These are phyloP conservation scores for Drosophila funebris DNA, from an alignment of 1,140 invertebrate species.

Conservation along the genomic window DNA sequence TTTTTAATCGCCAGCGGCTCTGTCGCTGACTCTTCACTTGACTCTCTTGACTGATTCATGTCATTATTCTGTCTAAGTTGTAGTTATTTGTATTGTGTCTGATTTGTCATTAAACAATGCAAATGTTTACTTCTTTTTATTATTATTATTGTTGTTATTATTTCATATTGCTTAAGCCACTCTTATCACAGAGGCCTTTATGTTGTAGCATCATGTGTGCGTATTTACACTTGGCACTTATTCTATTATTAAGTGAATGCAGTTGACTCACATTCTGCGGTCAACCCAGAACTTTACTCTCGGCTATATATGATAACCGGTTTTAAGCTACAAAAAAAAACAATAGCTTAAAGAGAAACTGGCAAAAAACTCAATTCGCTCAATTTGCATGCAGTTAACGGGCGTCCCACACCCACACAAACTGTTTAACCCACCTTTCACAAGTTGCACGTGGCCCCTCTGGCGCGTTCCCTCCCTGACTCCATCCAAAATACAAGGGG, in stretches of 20 bases:
- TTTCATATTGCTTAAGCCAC: conserved; percentile 5
- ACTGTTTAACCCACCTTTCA: conserved; percentile 37
- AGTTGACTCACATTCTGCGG: conserved; percentile 34
- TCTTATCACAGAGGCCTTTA: conserved; percentile 21
- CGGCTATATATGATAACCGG: conserved; percentile 36
- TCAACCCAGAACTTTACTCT: conserved; percentile 22
- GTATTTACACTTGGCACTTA: conserved; percentile 24
- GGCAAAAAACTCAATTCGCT: conserved; percentile 1
- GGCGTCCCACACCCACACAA: conserved; percentile 32
- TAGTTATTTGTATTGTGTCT: conserved; percentile 6
- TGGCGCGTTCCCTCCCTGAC: background rate
- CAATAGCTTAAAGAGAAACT: no score
- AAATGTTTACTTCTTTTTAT: background rate
- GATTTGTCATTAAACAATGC: conserved; percentile 24
- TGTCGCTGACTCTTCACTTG: conserved; percentile 6
- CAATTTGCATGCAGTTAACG: conserved; percentile 68
- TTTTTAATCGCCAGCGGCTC: conserved; percentile 50
- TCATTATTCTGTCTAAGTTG: conserved; percentile 23
- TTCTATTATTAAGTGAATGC: conserved; percentile 8
- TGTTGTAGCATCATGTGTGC: conserved; percentile 11
- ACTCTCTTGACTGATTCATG: conserved; percentile 63
- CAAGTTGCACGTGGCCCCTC: background rate
- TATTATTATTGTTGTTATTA: conserved; percentile 1
- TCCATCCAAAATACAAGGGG: background rate
- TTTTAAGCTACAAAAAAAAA: conserved; percentile 25